A percentile compares a stretch with the other conserved stretches of the same genome.
phyloP scores from a whole-genome alignment of 2,113 vertebrate species.

The Athene noctua region DNA sequence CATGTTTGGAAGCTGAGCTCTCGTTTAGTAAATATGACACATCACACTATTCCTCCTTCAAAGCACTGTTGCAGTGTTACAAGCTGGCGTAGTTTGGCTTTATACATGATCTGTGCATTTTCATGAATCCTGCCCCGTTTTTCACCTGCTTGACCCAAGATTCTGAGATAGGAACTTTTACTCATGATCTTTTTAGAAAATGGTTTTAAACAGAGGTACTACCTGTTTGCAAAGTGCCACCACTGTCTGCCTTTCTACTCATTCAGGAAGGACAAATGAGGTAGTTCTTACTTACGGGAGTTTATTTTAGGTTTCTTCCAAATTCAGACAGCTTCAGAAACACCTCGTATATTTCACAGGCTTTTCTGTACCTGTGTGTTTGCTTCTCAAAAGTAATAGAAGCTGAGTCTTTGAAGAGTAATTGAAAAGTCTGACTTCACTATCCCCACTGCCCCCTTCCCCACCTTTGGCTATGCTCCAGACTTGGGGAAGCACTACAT shows the following conservation, averaged over 20 bases:
- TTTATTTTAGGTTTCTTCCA: not conserved
- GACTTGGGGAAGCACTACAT: not conserved
- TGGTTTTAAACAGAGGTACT: not conserved
- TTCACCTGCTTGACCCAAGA: not conserved
- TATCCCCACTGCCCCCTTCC: not conserved
- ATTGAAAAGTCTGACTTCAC: constrained; percentile 5
- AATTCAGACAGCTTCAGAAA: not conserved
- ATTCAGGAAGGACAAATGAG: not conserved
- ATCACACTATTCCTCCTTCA: not conserved
- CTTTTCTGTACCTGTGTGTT: not conserved
- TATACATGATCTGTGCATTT: not conserved
- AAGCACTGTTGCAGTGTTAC: not conserved
- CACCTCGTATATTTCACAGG: not conserved
- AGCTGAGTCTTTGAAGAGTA: not conserved
- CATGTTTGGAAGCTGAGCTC: not conserved
- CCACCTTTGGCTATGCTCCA: constrained; percentile 4
- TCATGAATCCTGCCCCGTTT: not conserved
- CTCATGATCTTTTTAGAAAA: not conserved
- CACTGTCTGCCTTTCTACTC: not conserved
- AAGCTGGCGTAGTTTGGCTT: not conserved
- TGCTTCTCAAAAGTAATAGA: not conserved
- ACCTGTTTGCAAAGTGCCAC: not conserved
- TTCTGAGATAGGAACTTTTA: not conserved
- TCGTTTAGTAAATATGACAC: not conserved
- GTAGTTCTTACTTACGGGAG: not conserved